phyloP scores from a whole-genome alignment of 1,140 invertebrate genomes.

The Macrobrachium nipponense region DNA sequence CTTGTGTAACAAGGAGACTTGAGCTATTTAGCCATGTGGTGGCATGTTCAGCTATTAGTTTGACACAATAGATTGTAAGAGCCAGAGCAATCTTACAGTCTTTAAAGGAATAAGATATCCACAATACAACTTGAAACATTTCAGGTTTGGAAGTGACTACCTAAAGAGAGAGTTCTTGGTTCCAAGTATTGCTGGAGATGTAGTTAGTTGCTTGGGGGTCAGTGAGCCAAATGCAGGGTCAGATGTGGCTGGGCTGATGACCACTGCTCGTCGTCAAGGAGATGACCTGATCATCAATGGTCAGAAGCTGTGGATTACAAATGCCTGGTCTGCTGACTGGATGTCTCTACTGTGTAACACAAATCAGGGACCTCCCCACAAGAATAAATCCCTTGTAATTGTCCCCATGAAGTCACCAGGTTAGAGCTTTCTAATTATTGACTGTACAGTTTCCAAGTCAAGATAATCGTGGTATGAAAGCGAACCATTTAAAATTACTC shows the following conservation, averaged over 20 bases:
- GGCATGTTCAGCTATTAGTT: too few relatives aligned
- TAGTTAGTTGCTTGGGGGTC: constrained; percentile 74
- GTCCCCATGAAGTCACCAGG: constrained; percentile 73
- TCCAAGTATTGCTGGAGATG: constrained; percentile 73
- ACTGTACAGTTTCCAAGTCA: background rate
- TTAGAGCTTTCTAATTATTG: constrained; percentile 50
- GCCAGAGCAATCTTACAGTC: too few relatives aligned
- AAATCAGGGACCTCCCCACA: constrained; percentile 68
- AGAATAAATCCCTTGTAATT: constrained; percentile 75
- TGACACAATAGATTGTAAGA: too few relatives aligned
- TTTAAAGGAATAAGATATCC: too few relatives aligned
- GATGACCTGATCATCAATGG: constrained; percentile 73
- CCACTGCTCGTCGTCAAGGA: constrained; percentile 69
- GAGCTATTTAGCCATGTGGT: too few relatives aligned
- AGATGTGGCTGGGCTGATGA: constrained; percentile 74
- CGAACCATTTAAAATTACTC: too few relatives aligned
- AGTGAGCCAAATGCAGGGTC: constrained; percentile 73
- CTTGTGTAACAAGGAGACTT: too few relatives aligned
- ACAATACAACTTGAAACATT: background rate
- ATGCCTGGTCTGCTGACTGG: constrained; percentile 74
- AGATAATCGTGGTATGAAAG: too few relatives aligned
- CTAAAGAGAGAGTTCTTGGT: constrained; percentile 71
- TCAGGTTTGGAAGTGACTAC: constrained; percentile 49
- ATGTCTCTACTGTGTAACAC: constrained; percentile 76
- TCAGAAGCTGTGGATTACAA: constrained; percentile 74